Evolutionary conservation across 2,797 vertebrate species (phyloP).

Genomic region (Pelochelys cantorii): DNA sequence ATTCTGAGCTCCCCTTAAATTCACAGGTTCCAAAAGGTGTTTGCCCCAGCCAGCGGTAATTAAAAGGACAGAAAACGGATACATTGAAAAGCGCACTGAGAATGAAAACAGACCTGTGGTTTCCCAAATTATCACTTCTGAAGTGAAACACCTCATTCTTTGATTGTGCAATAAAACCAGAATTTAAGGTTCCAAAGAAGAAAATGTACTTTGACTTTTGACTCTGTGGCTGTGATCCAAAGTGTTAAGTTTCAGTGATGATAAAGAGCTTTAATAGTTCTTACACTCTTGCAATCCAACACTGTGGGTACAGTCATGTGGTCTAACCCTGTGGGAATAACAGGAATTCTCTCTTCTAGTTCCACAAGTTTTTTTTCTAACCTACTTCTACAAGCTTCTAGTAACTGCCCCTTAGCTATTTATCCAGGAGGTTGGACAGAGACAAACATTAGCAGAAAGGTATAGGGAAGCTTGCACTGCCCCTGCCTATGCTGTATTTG

Average conservation of each 20-base stretch:
- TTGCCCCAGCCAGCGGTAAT: background rate
- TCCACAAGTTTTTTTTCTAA: background rate
- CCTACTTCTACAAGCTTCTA: background rate
- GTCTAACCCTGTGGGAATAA: background rate
- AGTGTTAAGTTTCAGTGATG: background rate
- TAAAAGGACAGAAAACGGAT: conserved; percentile 15
- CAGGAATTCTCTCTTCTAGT: background rate
- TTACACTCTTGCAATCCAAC: background rate
- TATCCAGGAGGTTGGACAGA: background rate
- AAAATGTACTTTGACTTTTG: conserved; percentile 24
- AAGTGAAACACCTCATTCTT: background rate
- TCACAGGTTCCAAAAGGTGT: background rate
- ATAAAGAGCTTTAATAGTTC: conserved; percentile 25
- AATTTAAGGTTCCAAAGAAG: background rate
- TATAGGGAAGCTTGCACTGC: background rate
- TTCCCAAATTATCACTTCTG: background rate
- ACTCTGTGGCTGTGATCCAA: conserved; percentile 11
- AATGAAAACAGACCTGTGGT: background rate
- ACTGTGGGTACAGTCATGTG: background rate
- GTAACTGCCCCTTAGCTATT: background rate
- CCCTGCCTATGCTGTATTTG: background rate
- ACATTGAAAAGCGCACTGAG: background rate
- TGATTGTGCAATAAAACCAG: background rate
- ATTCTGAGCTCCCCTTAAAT: conserved; percentile 33
- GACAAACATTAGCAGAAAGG: background rate